Conservation (phyloP, 2,797 vertebrate species). For the Danio aesculapii region DNA sequence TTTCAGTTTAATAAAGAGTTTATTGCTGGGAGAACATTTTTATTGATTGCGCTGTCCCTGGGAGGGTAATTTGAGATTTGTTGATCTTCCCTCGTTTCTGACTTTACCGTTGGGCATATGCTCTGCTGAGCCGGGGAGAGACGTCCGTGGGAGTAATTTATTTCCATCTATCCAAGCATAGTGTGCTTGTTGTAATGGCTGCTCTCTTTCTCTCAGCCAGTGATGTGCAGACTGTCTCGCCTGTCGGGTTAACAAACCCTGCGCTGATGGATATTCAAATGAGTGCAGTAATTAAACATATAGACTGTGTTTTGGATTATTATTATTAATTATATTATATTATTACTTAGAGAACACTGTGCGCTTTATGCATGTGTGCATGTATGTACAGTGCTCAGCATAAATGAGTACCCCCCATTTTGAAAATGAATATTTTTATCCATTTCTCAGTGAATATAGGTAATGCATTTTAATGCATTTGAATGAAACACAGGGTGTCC, state of each 20-base stretch:
- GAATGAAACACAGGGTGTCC: too few species aligned
- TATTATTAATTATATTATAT: too few species aligned
- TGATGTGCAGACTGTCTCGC: not conserved
- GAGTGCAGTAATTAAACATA: not conserved
- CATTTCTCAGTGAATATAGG: too few species aligned
- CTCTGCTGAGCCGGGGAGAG: constrained; percentile 50
- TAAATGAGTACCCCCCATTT: too few species aligned
- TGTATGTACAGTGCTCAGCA: too few species aligned
- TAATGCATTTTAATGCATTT: not conserved
- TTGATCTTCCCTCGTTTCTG: constrained; percentile 66
- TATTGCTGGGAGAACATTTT: constrained; percentile 70
- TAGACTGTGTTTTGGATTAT: constrained; percentile 4
- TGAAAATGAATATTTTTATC: too few species aligned
- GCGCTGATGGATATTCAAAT: constrained; percentile 5
- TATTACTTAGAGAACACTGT: not conserved
- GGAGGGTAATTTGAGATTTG: constrained; percentile 65
- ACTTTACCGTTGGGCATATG: constrained; percentile 68
- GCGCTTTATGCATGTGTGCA: not conserved
- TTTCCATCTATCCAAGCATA: constrained; percentile 30
- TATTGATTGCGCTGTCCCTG: constrained; percentile 69
- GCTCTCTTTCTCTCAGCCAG: not conserved
- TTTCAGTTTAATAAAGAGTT: constrained; percentile 70
- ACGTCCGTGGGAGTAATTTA: constrained; percentile 34
- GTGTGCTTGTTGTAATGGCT: constrained; percentile 8
- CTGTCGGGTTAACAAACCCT: not conserved